A percentile compares a stretch with the other conserved stretches of the same genome.
phyloP scores from a whole-genome alignment of 2,888 invertebrate genomes.

The Drosophila peninsularis region DNA sequence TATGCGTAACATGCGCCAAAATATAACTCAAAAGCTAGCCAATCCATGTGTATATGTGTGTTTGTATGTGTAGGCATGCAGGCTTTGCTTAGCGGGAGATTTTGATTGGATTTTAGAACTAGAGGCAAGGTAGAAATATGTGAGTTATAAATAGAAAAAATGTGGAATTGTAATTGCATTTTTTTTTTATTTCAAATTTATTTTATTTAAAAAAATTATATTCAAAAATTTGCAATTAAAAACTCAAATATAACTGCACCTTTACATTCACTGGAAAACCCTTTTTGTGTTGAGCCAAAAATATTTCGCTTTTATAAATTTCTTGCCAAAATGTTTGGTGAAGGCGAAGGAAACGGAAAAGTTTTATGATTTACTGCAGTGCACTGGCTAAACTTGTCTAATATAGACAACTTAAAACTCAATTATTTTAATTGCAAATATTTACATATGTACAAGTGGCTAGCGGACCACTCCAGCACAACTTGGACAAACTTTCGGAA shows the following conservation, averaged over 20 bases:
- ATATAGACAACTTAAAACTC: constrained; percentile 51
- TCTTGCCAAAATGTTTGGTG: constrained; percentile 6
- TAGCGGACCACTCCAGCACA: background rate
- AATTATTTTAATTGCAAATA: constrained; percentile 64
- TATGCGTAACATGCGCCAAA: constrained; percentile 27
- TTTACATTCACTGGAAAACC: background rate
- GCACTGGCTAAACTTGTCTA: constrained; percentile 29
- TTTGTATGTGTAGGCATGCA: background rate
- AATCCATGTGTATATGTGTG: background rate
- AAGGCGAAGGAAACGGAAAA: constrained; percentile 7
- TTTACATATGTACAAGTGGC: constrained; percentile 35
- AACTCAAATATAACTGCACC: no score
- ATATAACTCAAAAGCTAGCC: constrained; percentile 10
- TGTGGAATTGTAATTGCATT: background rate
- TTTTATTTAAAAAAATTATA: no score
- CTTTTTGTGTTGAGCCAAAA: background rate
- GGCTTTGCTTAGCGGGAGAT: background rate
- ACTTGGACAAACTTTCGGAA: constrained; percentile 12
- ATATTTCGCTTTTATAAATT: no score
- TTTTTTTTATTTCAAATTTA: background rate
- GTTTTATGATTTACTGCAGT: constrained; percentile 28
- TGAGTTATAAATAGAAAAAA: background rate
- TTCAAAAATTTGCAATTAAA: background rate
- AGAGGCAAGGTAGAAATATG: background rate
- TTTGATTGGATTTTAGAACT: background rate